These are phyloP conservation scores for Ctenopoma kingsleyae DNA, from an alignment of 2,797 vertebrate species.

Conservation along the genomic window DNA sequence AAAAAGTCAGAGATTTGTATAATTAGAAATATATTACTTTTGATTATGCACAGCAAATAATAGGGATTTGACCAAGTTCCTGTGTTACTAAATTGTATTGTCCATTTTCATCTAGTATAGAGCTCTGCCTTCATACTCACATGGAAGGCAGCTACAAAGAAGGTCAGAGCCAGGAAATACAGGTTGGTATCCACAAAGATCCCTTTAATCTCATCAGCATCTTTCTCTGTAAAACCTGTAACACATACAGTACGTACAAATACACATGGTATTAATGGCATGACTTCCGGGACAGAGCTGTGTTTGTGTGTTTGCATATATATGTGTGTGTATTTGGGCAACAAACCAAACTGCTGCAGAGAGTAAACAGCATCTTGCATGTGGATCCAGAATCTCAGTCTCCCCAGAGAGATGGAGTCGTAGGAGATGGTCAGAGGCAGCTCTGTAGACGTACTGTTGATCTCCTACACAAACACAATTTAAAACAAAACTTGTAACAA, in stretches of 20 bases:
- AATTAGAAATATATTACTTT: too few relatives aligned
- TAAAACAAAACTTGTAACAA: neutral
- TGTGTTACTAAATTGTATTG: neutral
- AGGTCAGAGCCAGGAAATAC: conserved; percentile 96
- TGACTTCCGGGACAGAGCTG: neutral
- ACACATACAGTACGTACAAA: conserved; percentile 13
- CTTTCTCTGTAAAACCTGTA: conserved; percentile 97
- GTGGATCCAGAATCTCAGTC: conserved; percentile 97
- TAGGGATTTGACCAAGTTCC: neutral
- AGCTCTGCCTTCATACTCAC: conserved; percentile 79
- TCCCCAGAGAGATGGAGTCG: conserved; percentile 95
- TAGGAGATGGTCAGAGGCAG: conserved; percentile 94
- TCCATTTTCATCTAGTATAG: neutral
- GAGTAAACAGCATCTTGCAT: conserved; percentile 98
- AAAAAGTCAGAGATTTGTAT: too few relatives aligned
- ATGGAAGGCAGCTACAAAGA: conserved; percentile 97
- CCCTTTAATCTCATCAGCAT: conserved; percentile 97
- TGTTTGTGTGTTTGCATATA: neutral
- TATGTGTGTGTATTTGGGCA: neutral
- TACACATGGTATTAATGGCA: neutral
- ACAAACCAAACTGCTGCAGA: conserved; percentile 94
- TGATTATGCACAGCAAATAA: neutral
- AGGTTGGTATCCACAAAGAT: conserved; percentile 99
- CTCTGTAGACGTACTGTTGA: conserved; percentile 91
- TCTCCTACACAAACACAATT: conserved; percentile 83